Evolutionary conservation across 2,888 invertebrate species (phyloP), one percentile per base, ranked within the genome.

Genomic region (Agriopis marginaria): DNA sequence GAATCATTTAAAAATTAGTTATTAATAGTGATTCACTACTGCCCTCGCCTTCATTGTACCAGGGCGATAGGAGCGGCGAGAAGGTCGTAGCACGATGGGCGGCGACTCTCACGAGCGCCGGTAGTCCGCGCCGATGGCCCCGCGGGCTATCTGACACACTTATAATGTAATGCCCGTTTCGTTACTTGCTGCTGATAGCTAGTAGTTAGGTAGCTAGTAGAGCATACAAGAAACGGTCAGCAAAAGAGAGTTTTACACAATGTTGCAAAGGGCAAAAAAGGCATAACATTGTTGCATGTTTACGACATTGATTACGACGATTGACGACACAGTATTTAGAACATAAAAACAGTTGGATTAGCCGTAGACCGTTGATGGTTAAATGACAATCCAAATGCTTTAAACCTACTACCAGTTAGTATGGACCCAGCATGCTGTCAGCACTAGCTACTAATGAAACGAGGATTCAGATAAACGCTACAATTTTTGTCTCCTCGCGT

Each of bases 101-200:
- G 83, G 76, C 72, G 56, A 69, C 69, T 40, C 71, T 81, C 83
- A 83, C 83, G 81, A 79, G 45, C 68, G 63, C 73, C 77, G 74
- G 79, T 79, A 79, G 79, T 76, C 79, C 66, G 70, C 60, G 75
- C 50, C 59, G 75, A 68, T 66, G 65, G 51, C 56, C 64, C 77
- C 77, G 64, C 63, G 39, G 73, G 77, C 76, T 55, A 70, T 62
- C 66, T 66, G 66, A 68, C 71, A 69, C 73, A 72, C 62, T 76
- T 73, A 68, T 73, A 66, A 61, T 71, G 59, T 70, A 73, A 68
- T 73, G 68, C 62, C 66, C 63, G 63, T 58, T 63, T 68, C 45
- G 58, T 53, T 68, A 49, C 63, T 44, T 17, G 40, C 56, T 63
- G 32, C 32, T 51, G 61, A 42, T 51, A 23, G 23, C 61, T 61